Evolutionary conservation across 2,113 vertebrate species (phyloP).

Genomic region (Panthera uncia): DNA sequence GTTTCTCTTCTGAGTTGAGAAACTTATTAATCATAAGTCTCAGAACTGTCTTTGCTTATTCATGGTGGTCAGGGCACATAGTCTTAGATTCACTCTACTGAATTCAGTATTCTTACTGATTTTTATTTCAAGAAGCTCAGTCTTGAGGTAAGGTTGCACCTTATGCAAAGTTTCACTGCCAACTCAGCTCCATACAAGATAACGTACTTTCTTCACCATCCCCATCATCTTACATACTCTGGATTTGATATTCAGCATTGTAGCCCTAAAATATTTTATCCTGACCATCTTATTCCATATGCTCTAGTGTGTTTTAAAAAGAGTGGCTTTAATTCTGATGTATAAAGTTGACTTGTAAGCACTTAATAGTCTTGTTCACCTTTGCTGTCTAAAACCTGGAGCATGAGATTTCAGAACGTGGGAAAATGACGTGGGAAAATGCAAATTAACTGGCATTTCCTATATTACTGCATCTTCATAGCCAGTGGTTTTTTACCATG

Average conservation of each 20-base stretch:
- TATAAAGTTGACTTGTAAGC: neutral
- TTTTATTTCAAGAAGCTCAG: conserved; percentile 65
- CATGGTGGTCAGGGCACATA: conserved; percentile 73
- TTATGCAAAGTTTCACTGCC: neutral
- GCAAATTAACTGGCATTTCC: neutral
- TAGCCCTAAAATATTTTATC: neutral
- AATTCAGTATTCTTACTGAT: conserved; percentile 69
- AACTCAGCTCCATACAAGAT: conserved; percentile 22
- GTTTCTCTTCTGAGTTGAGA: conserved; percentile 82
- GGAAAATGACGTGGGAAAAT: neutral
- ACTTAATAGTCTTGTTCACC: neutral
- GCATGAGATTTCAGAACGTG: neutral
- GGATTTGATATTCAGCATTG: neutral
- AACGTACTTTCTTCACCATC: neutral
- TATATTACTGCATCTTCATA: neutral
- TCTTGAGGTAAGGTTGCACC: neutral
- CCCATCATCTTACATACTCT: neutral
- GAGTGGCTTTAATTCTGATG: neutral
- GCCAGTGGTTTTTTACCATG: neutral
- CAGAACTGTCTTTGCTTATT: conserved; percentile 80
- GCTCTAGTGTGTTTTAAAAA: conserved; percentile 25
- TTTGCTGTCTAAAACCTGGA: conserved; percentile 33
- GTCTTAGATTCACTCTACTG: neutral
- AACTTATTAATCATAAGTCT: conserved; percentile 80
- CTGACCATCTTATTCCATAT: neutral